Evolutionary conservation across 2,888 invertebrate genomes (phyloP).

Genomic region (Archaeoteleia sp.): DNA sequence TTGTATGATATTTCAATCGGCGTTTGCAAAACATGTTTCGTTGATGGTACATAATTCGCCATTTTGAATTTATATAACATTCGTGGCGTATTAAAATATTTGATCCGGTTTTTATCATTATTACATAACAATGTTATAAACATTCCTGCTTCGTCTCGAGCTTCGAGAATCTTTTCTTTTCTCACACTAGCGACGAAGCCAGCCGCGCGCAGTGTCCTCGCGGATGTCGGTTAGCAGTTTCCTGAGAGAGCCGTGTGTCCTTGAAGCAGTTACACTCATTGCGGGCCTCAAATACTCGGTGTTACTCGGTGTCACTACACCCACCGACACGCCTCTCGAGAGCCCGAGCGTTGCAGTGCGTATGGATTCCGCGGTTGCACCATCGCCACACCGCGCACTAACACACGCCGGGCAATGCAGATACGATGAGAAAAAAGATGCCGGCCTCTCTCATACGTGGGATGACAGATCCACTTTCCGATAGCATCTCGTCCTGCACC

Average conservation of each 20-base stretch:
- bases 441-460: constrained; percentile 54
- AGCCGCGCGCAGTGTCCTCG: constrained; percentile 62
- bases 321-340: constrained; percentile 63
- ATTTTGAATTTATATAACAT: no score
- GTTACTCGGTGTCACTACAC: constrained; percentile 59
- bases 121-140: no score
- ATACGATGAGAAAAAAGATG: constrained; percentile 30
- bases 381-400: constrained; percentile 30
- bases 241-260: constrained; percentile 69
- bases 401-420: no score
- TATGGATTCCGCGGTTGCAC: constrained; percentile 58
- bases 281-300: constrained; percentile 57
- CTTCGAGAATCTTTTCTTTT: constrained; percentile 28
- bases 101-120: no score
- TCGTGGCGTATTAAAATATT: no score
- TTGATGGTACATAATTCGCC: no score
- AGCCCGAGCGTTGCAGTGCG: constrained; percentile 25
- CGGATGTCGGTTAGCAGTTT: constrained; percentile 70
- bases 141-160: no score
- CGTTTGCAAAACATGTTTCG: no score
- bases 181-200: constrained; percentile 42
- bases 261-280: constrained; percentile 69
- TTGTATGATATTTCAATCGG: no score
- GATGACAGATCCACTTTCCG: constrained; percentile 64
- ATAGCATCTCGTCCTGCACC: constrained; percentile 44